phyloP scores from a whole-genome alignment of 2,113 vertebrate species.

The Panthera uncia region DNA sequence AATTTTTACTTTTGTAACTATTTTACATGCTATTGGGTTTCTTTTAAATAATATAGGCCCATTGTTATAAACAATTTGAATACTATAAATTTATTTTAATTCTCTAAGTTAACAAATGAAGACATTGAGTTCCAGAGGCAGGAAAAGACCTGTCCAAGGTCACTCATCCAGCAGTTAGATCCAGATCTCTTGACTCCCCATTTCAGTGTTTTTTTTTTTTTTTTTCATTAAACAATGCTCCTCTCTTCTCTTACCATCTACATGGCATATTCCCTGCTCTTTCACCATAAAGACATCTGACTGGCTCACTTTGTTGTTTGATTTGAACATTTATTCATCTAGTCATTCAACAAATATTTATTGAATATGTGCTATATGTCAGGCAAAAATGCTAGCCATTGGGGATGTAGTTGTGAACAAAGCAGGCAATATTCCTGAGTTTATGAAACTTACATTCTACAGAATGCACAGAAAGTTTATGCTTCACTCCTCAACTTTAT shows the following conservation, averaged over 20 bases:
- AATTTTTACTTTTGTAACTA: slow-evolving; percentile 19
- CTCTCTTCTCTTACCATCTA: not conserved
- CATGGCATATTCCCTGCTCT: not conserved
- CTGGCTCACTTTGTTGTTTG: slow-evolving; percentile 14
- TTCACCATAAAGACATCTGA: not conserved
- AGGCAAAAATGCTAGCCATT: not conserved
- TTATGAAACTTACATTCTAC: not conserved
- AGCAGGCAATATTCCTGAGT: not conserved
- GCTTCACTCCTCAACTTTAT: not conserved
- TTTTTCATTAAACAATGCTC: not conserved
- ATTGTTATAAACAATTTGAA: slow-evolving; percentile 22
- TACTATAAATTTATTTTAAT: not conserved
- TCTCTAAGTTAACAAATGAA: not conserved
- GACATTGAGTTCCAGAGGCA: not conserved
- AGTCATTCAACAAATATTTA: not conserved
- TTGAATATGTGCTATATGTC: not conserved
- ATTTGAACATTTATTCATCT: not conserved
- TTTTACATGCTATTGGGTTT: not conserved
- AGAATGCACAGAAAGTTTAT: not conserved
- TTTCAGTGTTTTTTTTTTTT: not conserved
- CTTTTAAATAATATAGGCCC: not conserved
- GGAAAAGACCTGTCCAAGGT: not conserved
- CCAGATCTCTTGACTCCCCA: not conserved
- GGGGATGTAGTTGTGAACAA: not conserved
- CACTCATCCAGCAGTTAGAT: not conserved